Percentiles rank a stretch among this genome's conserved stretches.
Conservation (phyloP, 1,140 invertebrate species). For the Lucilia cuprina region DNA sequence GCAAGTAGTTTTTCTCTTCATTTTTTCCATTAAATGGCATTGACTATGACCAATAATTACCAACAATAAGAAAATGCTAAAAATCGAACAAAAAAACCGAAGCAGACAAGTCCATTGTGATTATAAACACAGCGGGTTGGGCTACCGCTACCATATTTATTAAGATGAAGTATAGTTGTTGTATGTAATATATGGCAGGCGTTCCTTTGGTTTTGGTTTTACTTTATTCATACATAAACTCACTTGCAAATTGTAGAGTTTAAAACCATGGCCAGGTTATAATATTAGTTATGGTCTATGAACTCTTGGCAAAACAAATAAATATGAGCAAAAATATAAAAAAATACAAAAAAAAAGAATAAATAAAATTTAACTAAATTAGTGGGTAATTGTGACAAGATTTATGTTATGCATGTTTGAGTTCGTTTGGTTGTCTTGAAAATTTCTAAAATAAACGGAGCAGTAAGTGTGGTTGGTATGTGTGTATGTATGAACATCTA, state of each 20-base stretch:
- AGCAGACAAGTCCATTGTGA: no score
- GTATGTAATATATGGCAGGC: not conserved
- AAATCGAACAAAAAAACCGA: not conserved
- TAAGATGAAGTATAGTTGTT: no score
- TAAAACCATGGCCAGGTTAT: not conserved
- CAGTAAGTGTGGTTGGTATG: no score
- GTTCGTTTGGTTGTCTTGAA: no score
- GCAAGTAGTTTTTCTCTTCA: not conserved
- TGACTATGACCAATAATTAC: not conserved
- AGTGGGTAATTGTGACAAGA: slow-evolving; percentile 1
- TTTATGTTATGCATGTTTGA: not conserved
- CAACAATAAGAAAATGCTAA: not conserved
- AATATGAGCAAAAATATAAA: not conserved
- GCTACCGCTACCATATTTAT: no score
- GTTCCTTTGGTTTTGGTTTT: no score
- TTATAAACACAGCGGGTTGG: no score
- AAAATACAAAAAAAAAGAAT: no score
- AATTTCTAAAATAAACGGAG: no score
- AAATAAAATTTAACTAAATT: not conserved
- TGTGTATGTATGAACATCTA: no score
- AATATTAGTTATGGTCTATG: slow-evolving; percentile 2
- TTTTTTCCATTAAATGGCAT: not conserved
- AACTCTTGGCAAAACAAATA: not conserved
- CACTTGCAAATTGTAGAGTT: not conserved
- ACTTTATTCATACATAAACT: no score